phyloP scores from a whole-genome alignment of 2,888 invertebrate genomes.

The Amphipoea lucens region DNA sequence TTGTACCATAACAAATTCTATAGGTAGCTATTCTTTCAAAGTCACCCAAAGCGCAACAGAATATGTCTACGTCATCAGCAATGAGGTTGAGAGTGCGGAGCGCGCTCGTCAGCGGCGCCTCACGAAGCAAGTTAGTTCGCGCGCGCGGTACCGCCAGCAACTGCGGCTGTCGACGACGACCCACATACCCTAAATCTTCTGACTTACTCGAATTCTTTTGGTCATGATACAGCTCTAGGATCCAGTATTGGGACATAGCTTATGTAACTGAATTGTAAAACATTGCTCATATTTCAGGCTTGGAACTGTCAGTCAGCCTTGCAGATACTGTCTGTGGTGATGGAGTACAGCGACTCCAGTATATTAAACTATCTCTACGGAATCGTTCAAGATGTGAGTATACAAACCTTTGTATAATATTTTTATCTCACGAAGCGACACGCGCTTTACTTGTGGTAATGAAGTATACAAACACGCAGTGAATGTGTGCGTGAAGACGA shows the following conservation, averaged over 20 bases:
- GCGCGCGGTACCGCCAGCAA: too few relatives aligned
- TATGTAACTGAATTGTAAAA: neutral
- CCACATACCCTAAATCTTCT: too few relatives aligned
- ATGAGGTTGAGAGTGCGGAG: too few relatives aligned
- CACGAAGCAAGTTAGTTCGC: too few relatives aligned
- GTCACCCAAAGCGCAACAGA: too few relatives aligned
- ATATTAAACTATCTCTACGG: slow-evolving; percentile 92
- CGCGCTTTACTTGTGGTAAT: neutral
- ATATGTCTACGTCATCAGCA: too few relatives aligned
- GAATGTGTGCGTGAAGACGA: neutral
- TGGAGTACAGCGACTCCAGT: slow-evolving; percentile 92
- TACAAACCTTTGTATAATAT: neutral
- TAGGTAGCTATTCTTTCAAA: too few relatives aligned
- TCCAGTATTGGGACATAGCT: too few relatives aligned
- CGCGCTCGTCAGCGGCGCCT: too few relatives aligned
- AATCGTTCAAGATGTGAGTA: slow-evolving; percentile 92
- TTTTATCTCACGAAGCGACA: neutral
- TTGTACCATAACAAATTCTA: too few relatives aligned
- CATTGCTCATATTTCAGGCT: slow-evolving; percentile 79
- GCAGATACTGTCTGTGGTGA: slow-evolving; percentile 93
- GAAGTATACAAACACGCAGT: neutral
- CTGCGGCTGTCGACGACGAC: too few relatives aligned
- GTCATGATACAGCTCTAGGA: neutral
- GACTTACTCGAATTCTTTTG: neutral
- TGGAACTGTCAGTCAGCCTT: slow-evolving; percentile 92